phyloP scores from a whole-genome alignment of 2,113 vertebrate genomes.

The Brachyistius frenatus region DNA sequence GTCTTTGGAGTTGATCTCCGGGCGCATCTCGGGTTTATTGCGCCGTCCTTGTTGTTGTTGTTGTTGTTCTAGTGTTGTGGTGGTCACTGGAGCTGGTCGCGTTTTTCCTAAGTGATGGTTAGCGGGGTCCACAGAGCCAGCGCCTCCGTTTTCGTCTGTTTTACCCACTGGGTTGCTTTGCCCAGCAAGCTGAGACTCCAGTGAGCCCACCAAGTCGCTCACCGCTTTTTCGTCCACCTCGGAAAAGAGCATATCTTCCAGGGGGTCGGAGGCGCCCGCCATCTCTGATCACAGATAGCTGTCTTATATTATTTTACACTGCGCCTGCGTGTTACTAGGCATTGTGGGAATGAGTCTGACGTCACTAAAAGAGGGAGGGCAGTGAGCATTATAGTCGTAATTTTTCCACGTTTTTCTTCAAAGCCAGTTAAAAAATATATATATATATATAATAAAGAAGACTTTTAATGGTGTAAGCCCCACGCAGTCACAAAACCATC shows the following conservation, averaged over 20 bases:
- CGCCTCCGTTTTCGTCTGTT: slow-evolving; percentile 78
- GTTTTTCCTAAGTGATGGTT: slow-evolving; percentile 85
- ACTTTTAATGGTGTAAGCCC: not conserved
- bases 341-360: slow-evolving; percentile 86
- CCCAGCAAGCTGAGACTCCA: slow-evolving; percentile 88
- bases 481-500: not conserved
- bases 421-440: not conserved
- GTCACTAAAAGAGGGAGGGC: slow-evolving; percentile 66
- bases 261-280: slow-evolving; percentile 90
- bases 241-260: slow-evolving; percentile 93
- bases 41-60: slow-evolving; percentile 86
- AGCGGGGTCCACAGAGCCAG: slow-evolving; percentile 74
- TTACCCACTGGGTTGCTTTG: slow-evolving; percentile 74
- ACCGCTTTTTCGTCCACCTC: slow-evolving; percentile 93
- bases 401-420: not conserved
- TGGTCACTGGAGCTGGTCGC: slow-evolving; percentile 81
- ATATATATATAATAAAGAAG: not conserved
- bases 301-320: slow-evolving; percentile 73
- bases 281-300: slow-evolving; percentile 87
- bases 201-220: slow-evolving; percentile 89
- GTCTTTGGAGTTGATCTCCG: slow-evolving; percentile 78
- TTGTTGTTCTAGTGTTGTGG: slow-evolving; percentile 84
- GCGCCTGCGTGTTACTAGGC: slow-evolving; percentile 88
- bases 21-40: slow-evolving; percentile 78
- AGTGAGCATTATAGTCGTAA: not conserved